Evolutionary conservation across 2,797 vertebrate genomes (phyloP).

Genomic region (Sylvilagus floridanus): DNA sequence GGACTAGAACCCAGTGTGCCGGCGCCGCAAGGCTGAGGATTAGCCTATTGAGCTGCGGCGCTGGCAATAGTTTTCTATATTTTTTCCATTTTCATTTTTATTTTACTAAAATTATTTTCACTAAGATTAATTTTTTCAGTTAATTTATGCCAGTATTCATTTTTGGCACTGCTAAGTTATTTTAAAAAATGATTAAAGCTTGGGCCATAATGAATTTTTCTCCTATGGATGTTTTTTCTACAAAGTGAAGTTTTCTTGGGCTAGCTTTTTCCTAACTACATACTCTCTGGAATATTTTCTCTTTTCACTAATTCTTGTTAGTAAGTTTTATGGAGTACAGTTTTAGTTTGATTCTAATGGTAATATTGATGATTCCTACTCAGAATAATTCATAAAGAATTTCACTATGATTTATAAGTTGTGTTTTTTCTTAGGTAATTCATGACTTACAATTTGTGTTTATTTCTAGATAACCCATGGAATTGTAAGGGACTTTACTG

Average conservation of each 20-base stretch:
- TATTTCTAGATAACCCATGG: constrained; percentile 33
- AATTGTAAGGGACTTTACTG: not conserved
- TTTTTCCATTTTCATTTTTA: constrained; percentile 60
- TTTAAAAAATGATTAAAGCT: constrained; percentile 29
- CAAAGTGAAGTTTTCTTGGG: constrained; percentile 41
- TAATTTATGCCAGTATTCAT: constrained; percentile 62
- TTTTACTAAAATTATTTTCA: constrained; percentile 64
- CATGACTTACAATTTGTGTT: constrained; percentile 19
- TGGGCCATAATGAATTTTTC: constrained; percentile 43
- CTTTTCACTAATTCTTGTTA: constrained; percentile 50
- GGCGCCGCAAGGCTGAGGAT: no score
- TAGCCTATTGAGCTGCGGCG: no score
- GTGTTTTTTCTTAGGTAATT: constrained; percentile 29
- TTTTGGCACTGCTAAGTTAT: constrained; percentile 64
- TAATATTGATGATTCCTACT: constrained; percentile 9
- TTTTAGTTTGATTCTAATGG: constrained; percentile 53
- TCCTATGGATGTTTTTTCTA: constrained; percentile 48
- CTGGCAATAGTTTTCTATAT: constrained; percentile 39
- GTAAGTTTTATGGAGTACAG: constrained; percentile 19
- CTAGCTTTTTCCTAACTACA: constrained; percentile 28
- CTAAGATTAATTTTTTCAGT: constrained; percentile 49
- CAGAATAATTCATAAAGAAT: constrained; percentile 21
- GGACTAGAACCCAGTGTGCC: no score
- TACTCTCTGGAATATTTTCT: constrained; percentile 52
- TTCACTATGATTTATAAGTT: constrained; percentile 14